A percentile compares a stretch with the other conserved stretches of the same genome.
Evolutionary conservation across 2,888 invertebrate species (phyloP).

Genomic region (Coenonympha arcania): DNA sequence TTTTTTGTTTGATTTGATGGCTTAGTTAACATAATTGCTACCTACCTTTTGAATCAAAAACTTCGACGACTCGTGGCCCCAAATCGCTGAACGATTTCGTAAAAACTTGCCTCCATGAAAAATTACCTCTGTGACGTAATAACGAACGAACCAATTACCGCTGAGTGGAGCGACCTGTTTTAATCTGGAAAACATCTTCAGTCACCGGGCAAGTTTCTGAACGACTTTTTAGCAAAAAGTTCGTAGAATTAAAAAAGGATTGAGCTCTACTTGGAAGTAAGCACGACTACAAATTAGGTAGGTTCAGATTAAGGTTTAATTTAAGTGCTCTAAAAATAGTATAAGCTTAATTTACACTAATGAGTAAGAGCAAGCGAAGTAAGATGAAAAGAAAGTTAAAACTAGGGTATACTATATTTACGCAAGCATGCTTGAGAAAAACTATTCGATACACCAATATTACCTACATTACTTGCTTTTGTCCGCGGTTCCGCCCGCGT

Average conservation of each 20-base stretch:
- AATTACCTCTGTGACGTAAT: slow-evolving; percentile 22
- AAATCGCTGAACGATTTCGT: not conserved
- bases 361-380: no score
- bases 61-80: not conserved
- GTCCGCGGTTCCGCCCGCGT: no score
- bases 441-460: no score
- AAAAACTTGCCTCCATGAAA: not conserved
- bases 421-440: no score
- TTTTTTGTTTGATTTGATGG: no score
- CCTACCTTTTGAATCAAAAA: no score
- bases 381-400: no score
- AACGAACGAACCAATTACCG: slow-evolving; percentile 44
- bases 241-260: slow-evolving; percentile 9
- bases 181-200: slow-evolving; percentile 21
- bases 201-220: slow-evolving; percentile 7
- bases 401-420: no score
- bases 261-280: not conserved
- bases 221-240: slow-evolving; percentile 13
- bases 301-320: not conserved
- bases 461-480: no score
- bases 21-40: no score
- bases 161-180: slow-evolving; percentile 32
- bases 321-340: no score
- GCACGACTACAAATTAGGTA: not conserved
- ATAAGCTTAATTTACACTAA: no score